Evolutionary conservation across 2,113 vertebrate species (phyloP).

Genomic region (Platichthys stellatus): DNA sequence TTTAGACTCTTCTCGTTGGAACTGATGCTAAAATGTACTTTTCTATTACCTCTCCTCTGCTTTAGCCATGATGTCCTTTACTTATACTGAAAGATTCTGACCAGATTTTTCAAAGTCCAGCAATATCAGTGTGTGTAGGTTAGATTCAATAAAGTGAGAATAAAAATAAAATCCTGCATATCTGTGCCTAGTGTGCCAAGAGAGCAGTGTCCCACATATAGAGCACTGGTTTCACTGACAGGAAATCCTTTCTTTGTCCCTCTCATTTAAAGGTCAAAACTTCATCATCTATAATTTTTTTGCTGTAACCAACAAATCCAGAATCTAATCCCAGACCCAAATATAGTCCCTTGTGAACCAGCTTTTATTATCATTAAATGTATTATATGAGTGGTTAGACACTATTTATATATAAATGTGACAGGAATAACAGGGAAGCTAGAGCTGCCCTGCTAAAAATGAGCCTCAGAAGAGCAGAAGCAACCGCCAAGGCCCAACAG

Average conservation of each 20-base stretch:
- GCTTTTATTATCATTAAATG: not conserved
- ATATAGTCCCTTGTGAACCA: not conserved
- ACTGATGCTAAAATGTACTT: not conserved
- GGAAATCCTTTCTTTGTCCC: conserved; percentile 66
- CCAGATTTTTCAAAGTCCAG: conserved; percentile 23
- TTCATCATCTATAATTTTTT: not conserved
- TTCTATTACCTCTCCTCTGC: conserved; percentile 35
- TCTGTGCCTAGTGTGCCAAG: conserved; percentile 48
- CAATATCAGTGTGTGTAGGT: conserved; percentile 6
- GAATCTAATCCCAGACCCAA: not conserved
- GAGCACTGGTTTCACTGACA: conserved; percentile 32
- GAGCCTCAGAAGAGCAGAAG: too few species aligned
- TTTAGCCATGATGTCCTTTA: conserved; percentile 37
- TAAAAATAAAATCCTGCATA: conserved; percentile 9
- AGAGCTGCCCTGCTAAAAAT: too few species aligned
- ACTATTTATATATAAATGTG: not conserved
- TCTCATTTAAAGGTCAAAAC: conserved; percentile 21
- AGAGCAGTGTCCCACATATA: conserved; percentile 39
- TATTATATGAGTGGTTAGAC: not conserved
- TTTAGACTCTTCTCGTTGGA: too few species aligned
- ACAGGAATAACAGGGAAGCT: not conserved
- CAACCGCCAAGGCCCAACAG: too few species aligned
- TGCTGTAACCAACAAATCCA: not conserved
- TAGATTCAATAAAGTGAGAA: conserved; percentile 20
- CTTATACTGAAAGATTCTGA: conserved; percentile 10